phyloP scores from a whole-genome alignment of 2,113 vertebrate genomes.

The Halichoeres trimaculatus region DNA sequence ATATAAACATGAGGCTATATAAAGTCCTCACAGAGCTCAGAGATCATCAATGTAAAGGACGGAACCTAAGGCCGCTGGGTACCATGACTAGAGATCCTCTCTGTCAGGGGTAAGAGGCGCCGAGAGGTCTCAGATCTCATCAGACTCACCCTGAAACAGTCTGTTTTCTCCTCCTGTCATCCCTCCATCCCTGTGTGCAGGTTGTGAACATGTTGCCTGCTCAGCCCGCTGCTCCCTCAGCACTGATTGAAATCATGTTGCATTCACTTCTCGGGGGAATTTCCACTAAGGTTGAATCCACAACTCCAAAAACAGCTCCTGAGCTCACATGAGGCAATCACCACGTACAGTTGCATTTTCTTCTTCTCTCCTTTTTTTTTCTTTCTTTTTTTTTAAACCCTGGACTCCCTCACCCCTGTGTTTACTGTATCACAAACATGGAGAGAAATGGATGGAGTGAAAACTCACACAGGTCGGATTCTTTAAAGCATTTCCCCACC shows the following conservation, averaged over 20 bases:
- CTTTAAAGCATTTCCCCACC: background rate
- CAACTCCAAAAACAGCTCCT: background rate
- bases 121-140: slow-evolving; percentile 20
- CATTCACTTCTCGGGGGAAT: slow-evolving; percentile 5
- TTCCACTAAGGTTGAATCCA: background rate
- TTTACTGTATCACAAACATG: background rate
- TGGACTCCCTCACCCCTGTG: background rate
- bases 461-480: background rate
- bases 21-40: background rate
- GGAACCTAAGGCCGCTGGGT: background rate
- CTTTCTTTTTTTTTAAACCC: background rate
- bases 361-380: background rate
- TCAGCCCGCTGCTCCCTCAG: slow-evolving; percentile 4
- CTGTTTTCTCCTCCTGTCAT: slow-evolving; percentile 18
- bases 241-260: slow-evolving; percentile 12
- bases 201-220: background rate
- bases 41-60: too few relatives aligned
- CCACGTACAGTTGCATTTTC: background rate
- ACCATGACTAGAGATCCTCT: too few relatives aligned
- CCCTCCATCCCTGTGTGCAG: background rate
- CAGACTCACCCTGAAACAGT: slow-evolving; percentile 20
- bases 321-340: slow-evolving; percentile 1
- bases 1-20: too few relatives aligned
- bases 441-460: too few relatives aligned
- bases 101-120: slow-evolving; percentile 3